Conservation (phyloP, 2,113 vertebrate species). For the Sander lucioperca region DNA sequence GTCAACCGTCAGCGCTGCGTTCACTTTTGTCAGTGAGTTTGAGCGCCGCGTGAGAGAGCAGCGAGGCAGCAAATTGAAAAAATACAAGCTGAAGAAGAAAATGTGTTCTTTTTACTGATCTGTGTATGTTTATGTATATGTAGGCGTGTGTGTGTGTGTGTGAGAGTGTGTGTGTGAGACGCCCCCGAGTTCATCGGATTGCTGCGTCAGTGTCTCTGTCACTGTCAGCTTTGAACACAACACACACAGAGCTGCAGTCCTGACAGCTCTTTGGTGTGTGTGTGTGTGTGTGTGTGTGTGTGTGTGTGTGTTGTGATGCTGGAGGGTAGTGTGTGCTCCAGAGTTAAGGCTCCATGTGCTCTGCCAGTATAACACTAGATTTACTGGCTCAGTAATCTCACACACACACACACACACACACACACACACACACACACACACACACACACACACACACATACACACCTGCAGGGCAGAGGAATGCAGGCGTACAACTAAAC, state of each 20-base stretch:
- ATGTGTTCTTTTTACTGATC: conserved; percentile 64
- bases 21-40: conserved; percentile 57
- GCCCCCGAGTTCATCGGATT: conserved; percentile 23
- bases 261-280: conserved; percentile 2
- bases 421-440: conserved; percentile 36
- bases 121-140: conserved; percentile 3
- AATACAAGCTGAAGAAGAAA: conserved; percentile 64
- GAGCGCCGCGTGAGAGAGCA: conserved; percentile 39
- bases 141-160: conserved; percentile 7
- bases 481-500: conserved; percentile 55
- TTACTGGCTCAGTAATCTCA: conserved; percentile 52
- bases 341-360: conserved; percentile 61
- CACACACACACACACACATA: conserved; percentile 43
- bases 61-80: conserved; percentile 77
- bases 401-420: conserved; percentile 43
- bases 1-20: conserved; percentile 34
- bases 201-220: conserved; percentile 64
- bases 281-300: conserved; percentile 24
- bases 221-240: conserved; percentile 45
- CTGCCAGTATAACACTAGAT: conserved; percentile 53
- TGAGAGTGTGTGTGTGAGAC: conserved; percentile 24
- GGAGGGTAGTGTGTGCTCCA: conserved; percentile 39
- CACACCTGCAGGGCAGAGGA: conserved; percentile 62
- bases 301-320: conserved; percentile 20
- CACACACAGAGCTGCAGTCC: conserved; percentile 28